These are phyloP conservation scores for Drosophila mojavensis DNA, from an alignment of 1,140 invertebrate genomes.

Conservation along the genomic window DNA sequence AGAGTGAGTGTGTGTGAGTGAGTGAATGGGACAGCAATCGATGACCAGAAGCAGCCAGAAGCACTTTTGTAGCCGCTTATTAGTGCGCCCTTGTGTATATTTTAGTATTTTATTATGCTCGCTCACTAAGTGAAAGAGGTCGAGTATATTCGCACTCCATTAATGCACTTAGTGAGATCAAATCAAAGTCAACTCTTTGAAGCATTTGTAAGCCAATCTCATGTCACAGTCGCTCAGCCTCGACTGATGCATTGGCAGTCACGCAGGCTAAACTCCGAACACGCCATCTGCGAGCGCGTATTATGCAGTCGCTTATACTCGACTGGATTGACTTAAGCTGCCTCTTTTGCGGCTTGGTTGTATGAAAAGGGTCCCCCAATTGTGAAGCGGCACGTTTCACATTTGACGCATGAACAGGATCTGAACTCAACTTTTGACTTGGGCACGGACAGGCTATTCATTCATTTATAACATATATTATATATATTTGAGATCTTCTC, in stretches of 20 bases:
- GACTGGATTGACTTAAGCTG: neutral
- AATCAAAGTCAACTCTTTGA: no score
- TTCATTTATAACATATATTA: conserved; percentile 26
- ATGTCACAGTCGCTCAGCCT: no score
- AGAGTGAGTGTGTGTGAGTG: neutral
- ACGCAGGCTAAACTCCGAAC: no score
- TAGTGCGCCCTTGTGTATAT: conserved; percentile 65
- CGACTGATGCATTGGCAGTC: no score
- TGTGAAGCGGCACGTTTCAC: conserved; percentile 64
- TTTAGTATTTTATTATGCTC: conserved; percentile 24
- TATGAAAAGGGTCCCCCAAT: conserved; percentile 9
- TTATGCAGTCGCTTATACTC: neutral
- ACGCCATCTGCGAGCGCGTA: neutral
- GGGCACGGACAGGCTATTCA: conserved; percentile 64
- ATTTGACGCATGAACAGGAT: conserved; percentile 63
- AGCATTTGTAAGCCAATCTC: no score
- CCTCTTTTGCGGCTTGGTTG: conserved; percentile 16
- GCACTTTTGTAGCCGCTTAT: conserved; percentile 80
- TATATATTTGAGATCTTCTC: neutral
- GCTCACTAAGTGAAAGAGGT: neutral
- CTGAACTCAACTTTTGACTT: conserved; percentile 37
- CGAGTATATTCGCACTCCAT: neutral
- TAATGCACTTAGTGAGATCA: neutral
- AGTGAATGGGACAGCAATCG: conserved; percentile 21
- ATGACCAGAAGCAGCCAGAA: conserved; percentile 82